Percentiles rank a stretch among this genome's conserved stretches.
phyloP scores from a whole-genome alignment of 2,113 vertebrate species.

The Tricholaema leucomelas region DNA sequence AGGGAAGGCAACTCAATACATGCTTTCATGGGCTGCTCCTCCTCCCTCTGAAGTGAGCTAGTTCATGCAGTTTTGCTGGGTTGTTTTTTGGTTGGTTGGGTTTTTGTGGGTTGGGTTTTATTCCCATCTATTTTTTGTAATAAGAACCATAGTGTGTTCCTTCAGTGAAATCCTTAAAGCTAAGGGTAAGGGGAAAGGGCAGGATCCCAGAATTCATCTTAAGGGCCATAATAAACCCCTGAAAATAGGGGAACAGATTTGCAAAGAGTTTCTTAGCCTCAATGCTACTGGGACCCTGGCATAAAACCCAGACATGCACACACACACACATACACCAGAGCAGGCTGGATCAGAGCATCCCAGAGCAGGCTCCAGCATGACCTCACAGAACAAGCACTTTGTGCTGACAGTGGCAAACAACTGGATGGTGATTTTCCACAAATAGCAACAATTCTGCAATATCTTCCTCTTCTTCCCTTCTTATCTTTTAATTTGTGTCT shows the following conservation, averaged over 20 bases:
- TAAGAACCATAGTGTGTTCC: neutral
- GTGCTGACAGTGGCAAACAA: slow-evolving; percentile 62
- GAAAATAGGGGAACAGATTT: slow-evolving; percentile 43
- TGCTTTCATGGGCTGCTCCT: neutral
- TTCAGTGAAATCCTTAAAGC: slow-evolving; percentile 17
- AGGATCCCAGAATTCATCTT: slow-evolving; percentile 11
- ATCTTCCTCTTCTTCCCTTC: slow-evolving; percentile 1
- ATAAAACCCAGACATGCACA: neutral
- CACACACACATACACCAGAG: neutral
- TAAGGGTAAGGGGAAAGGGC: neutral
- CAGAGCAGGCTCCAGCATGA: slow-evolving; percentile 28
- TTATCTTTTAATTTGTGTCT: neutral
- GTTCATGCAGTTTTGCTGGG: neutral
- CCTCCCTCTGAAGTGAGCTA: neutral
- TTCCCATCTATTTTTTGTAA: accelerated
- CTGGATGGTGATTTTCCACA: slow-evolving; percentile 37
- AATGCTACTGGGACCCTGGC: neutral
- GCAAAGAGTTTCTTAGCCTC: slow-evolving; percentile 22
- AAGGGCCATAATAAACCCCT: slow-evolving; percentile 7
- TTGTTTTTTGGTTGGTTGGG: too few species aligned
- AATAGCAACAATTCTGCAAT: neutral
- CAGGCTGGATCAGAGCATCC: slow-evolving; percentile 22
- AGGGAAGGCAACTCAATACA: neutral
- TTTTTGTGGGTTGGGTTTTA: neutral
- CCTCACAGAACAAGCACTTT: slow-evolving; percentile 31